phyloP scores from a whole-genome alignment of 2,888 invertebrate species.

The Sphaerophoria rueppellii region DNA sequence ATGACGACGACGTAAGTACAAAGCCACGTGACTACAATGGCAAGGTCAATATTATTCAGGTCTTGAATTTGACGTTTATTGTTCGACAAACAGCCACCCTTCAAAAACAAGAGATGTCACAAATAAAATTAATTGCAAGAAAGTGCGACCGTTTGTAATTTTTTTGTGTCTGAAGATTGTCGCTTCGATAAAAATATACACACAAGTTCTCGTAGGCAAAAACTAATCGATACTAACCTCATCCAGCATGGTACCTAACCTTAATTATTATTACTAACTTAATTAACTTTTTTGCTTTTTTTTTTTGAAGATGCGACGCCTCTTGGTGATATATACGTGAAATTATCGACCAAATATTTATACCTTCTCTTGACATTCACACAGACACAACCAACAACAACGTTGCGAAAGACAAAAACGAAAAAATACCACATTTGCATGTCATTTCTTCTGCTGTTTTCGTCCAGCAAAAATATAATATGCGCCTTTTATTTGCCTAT shows the following conservation, averaged over 20 bases:
- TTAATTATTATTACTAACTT: constrained; percentile 24
- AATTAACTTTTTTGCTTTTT: constrained; percentile 30
- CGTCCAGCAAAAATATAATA: background rate
- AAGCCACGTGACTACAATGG: too few species aligned
- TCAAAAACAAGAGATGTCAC: background rate
- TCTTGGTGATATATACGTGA: constrained; percentile 14
- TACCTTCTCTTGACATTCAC: constrained; percentile 5
- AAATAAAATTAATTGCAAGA: constrained; percentile 2
- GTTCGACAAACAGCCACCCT: background rate
- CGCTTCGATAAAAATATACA: too few species aligned
- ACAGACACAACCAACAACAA: background rate
- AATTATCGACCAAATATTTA: constrained; percentile 64
- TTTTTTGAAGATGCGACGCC: constrained; percentile 33
- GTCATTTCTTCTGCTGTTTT: constrained; percentile 1
- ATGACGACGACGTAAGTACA: too few species aligned
- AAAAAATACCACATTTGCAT: constrained; percentile 10
- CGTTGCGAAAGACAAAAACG: background rate
- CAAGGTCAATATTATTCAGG: too few species aligned
- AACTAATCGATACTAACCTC: too few species aligned
- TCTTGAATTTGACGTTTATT: background rate
- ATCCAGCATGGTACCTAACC: too few species aligned
- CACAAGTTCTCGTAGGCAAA: too few species aligned
- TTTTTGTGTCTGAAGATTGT: too few species aligned
- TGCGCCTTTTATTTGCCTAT: constrained; percentile 37
- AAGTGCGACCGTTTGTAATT: background rate